phyloP scores from a whole-genome alignment of 2,797 vertebrate genomes.

The Hafferia zeledoni region DNA sequence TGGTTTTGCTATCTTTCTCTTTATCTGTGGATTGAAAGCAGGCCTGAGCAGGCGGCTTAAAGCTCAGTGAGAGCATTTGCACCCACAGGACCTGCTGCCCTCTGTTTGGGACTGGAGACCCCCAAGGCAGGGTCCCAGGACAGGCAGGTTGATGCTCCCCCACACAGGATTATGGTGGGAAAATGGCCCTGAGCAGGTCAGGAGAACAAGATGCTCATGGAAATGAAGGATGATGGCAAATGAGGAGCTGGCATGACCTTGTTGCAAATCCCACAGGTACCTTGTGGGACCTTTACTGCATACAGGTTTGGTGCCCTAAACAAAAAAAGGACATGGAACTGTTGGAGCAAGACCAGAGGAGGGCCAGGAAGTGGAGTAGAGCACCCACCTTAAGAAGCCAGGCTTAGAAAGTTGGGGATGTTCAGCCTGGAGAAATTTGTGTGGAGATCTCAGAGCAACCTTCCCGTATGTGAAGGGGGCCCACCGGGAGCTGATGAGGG shows the following conservation, averaged over 20 bases:
- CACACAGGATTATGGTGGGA: rapidly evolving
- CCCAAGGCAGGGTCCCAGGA: rapidly evolving
- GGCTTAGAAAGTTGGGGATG: neutral
- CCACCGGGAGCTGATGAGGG: neutral
- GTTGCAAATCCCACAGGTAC: neutral
- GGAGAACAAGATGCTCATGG: neutral
- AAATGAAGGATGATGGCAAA: neutral
- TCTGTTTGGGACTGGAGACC: neutral
- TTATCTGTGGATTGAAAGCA: constrained; percentile 14
- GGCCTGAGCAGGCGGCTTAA: neutral
- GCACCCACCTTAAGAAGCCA: neutral
- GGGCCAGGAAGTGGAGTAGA: neutral
- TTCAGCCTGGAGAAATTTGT: neutral
- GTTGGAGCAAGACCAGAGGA: neutral
- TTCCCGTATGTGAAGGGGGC: neutral
- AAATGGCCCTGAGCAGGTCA: neutral
- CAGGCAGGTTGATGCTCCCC: neutral
- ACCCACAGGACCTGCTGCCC: neutral
- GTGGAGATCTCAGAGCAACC: neutral
- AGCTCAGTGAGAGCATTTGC: neutral
- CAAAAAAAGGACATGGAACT: neutral
- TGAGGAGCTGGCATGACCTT: neutral
- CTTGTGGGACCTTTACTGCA: neutral
- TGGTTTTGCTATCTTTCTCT: neutral
- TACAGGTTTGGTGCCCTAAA: neutral